Percentiles rank a stretch among this genome's conserved stretches.
These are phyloP conservation scores for Reticulitermes lucifugus DNA, from an alignment of 2,888 invertebrate genomes.

Conservation along the genomic window DNA sequence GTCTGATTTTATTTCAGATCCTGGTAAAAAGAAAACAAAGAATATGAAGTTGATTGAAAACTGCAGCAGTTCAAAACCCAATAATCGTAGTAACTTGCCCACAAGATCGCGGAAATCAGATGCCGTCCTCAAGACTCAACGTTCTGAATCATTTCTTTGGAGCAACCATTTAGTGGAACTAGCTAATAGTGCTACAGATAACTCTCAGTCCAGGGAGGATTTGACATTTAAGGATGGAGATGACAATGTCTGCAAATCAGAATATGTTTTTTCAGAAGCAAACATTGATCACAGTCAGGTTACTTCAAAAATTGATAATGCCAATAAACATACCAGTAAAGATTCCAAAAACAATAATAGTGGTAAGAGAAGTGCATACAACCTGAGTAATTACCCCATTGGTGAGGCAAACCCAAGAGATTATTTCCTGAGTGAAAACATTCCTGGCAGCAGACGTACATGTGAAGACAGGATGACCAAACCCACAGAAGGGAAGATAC, in stretches of 20 bases:
- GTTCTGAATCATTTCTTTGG: conserved; percentile 37
- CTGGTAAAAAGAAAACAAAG: conserved; percentile 23
- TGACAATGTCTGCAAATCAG: conserved; percentile 42
- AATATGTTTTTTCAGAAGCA: conserved; percentile 50
- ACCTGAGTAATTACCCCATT: conserved; percentile 41
- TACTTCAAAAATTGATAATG: conserved; percentile 39
- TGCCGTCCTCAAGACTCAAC: conserved; percentile 18
- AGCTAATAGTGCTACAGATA: conserved; percentile 35
- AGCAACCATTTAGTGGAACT: conserved; percentile 43
- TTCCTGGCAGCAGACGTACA: conserved; percentile 22
- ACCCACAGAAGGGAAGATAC: conserved; percentile 44
- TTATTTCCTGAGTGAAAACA: conserved; percentile 35
- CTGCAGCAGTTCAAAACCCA: conserved; percentile 29
- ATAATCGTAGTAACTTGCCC: conserved; percentile 1
- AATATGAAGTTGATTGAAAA: conserved; percentile 45
- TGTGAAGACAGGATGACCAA: conserved; percentile 37
- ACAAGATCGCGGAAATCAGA: conserved; percentile 32
- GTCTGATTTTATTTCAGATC: conserved; percentile 30
- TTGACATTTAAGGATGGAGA: conserved; percentile 2
- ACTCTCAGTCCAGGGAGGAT: conserved; percentile 27
- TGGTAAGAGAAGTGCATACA: conserved; percentile 30
- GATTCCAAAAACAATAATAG: conserved; percentile 45
- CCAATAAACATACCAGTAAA: conserved; percentile 34
- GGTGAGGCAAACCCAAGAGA: conserved; percentile 45
- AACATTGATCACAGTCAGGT: conserved; percentile 14